Base-by-base conservation (phyloP, 2,888 invertebrate genomes). In the Dromius quadrimaculatus region DNA sequence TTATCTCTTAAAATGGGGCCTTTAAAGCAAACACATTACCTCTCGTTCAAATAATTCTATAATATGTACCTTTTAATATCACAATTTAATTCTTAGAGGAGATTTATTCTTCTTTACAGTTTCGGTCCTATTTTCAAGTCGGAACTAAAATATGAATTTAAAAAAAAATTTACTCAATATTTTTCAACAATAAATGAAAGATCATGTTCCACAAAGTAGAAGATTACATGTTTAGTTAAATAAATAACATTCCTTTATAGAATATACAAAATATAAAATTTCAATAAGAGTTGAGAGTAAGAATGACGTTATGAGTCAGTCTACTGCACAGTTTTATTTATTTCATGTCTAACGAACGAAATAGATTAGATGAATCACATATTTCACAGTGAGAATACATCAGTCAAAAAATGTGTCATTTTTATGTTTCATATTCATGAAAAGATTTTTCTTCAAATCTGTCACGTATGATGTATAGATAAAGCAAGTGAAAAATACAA, bases 291-390 rank as follows among this genome's bases (percentile, higher is more conserved):
- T n/a, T n/a, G n/a, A n/a, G n/a, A n/a, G n/a, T n/a, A n/a, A n/a
- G n/a, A n/a, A n/a, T n/a, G n/a, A n/a, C n/a, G n/a, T n/a, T 15
- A 13, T 41, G 41, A 41, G 5, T 41, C 41, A 41, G 1, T 15
- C 15, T 41, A 1, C 15, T 11, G 13, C 1, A 11, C 9, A 11
- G 41, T 41, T 11, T 1, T 6, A 11, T 41, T 11, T 45, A 28
- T 28, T 28, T 28, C 8, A 28, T 28, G 28, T 28, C n/a, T n/a
- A n/a, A 28, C 28, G 8, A 28, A 28, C 8, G 2, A 20, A 45
- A 45, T 45, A 45, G 20, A 45, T 45, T 20, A 47, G 23, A 11
- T 47, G 47, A 47, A 3, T 47, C 22, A 47, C 6, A n/a, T n/a
- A n/a, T n/a, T 20, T 47, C 5, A 15, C 1, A 2, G 36, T 36